These are phyloP conservation scores for Steatornis caripensis DNA, from an alignment of 2,113 vertebrate species.

Conservation along the genomic window DNA sequence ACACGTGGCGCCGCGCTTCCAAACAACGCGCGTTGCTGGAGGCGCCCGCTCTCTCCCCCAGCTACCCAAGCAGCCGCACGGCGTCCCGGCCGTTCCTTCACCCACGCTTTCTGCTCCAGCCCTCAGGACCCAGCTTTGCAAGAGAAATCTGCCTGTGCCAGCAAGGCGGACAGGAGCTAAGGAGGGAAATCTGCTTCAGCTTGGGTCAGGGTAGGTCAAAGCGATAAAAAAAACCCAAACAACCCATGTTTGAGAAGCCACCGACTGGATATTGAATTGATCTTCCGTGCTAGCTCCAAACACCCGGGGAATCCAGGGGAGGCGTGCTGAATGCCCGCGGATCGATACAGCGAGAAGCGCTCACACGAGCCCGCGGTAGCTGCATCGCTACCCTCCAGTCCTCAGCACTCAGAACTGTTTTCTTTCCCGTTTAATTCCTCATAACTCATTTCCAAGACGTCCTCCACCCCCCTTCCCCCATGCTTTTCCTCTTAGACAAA, in stretches of 20 bases:
- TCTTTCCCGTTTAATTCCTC: background rate
- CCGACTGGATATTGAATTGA: background rate
- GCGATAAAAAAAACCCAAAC: background rate
- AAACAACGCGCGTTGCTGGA: rapidly evolving
- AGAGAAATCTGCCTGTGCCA: background rate
- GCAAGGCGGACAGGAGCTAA: background rate
- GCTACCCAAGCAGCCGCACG: rapidly evolving
- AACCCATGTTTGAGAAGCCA: background rate
- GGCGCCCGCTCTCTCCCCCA: background rate
- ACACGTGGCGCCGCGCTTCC: rapidly evolving
- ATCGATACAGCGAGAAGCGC: background rate
- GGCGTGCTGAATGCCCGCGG: background rate
- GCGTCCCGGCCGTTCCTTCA: rapidly evolving
- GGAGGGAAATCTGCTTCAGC: background rate
- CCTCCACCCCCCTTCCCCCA: background rate
- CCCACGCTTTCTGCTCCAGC: background rate
- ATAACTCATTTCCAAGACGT: background rate
- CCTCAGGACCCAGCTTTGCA: background rate
- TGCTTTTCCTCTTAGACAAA: conserved; percentile 49
- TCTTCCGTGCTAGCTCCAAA: background rate
- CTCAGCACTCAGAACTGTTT: background rate
- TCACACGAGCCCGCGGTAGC: rapidly evolving
- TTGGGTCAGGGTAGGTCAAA: background rate
- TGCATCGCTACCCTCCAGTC: background rate
- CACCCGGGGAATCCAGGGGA: background rate